Evolutionary conservation across 2,797 vertebrate genomes (phyloP).

Genomic region (Zenarchopterus dispar): DNA sequence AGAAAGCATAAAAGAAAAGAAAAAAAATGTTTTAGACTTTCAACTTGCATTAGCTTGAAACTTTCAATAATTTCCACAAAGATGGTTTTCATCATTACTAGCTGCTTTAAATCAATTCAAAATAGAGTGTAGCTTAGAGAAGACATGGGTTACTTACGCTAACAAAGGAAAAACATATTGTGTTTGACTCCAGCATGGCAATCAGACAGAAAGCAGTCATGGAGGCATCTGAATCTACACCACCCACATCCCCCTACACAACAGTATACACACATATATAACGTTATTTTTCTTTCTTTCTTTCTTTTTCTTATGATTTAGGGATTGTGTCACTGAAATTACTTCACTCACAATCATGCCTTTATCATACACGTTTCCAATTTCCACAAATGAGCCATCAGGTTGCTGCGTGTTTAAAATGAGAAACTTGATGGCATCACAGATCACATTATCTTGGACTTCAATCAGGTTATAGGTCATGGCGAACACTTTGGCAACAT

Average conservation of each 20-base stretch:
- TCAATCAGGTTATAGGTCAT: slow-evolving; percentile 74
- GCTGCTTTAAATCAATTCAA: too few relatives aligned
- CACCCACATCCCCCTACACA: slow-evolving; percentile 61
- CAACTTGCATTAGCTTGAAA: too few relatives aligned
- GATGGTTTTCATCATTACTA: too few relatives aligned
- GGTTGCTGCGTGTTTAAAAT: slow-evolving; percentile 79
- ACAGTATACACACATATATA: background rate
- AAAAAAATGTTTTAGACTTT: too few relatives aligned
- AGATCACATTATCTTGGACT: slow-evolving; percentile 71
- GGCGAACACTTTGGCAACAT: slow-evolving; percentile 87
- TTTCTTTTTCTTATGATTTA: background rate
- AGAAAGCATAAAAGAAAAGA: too few relatives aligned
- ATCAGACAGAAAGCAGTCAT: slow-evolving; percentile 89
- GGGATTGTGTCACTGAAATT: background rate
- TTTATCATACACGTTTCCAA: accelerated
- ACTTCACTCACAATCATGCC: slow-evolving; percentile 51
- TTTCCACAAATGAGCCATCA: slow-evolving; percentile 58
- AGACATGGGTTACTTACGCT: slow-evolving; percentile 74
- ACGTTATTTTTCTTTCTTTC: too few relatives aligned
- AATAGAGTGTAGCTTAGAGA: too few relatives aligned
- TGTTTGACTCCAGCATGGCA: slow-evolving; percentile 80
- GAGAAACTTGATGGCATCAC: slow-evolving; percentile 85
- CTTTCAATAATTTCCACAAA: too few relatives aligned
- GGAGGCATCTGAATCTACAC: slow-evolving; percentile 78
- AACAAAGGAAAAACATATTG: slow-evolving; percentile 69